Percentiles rank a stretch among this genome's conserved stretches.
Evolutionary conservation across 2,888 invertebrate genomes (phyloP).

Genomic region (Dynastes hyllus): DNA sequence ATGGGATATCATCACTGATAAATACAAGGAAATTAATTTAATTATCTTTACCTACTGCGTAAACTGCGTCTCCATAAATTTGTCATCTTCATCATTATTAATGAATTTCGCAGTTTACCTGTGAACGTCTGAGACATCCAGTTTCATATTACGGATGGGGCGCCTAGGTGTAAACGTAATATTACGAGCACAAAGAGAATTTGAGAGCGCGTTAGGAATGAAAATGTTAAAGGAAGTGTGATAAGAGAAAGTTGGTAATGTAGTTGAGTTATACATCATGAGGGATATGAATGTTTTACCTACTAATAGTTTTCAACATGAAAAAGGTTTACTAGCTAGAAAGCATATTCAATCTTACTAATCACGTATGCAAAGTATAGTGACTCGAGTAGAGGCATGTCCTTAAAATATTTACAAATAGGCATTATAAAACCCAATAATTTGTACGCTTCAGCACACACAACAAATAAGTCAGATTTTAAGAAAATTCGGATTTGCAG

Average conservation of each 20-base stretch:
- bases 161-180: neutral
- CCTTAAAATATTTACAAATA: no score
- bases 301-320: no score
- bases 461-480: no score
- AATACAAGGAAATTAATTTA: constrained; percentile 38
- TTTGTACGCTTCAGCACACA: no score
- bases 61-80: neutral
- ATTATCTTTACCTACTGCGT: constrained; percentile 13
- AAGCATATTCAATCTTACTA: no score
- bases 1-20: constrained; percentile 16
- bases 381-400: no score
- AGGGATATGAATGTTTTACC: neutral
- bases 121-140: neutral
- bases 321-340: no score
- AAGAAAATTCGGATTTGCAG: no score
- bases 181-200: constrained; percentile 13
- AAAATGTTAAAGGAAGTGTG: neutral
- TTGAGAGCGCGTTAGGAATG: neutral
- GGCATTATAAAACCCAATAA: no score
- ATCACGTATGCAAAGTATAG: no score
- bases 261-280: no score
- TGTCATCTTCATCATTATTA: constrained; percentile 25
- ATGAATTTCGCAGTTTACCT: constrained; percentile 11
- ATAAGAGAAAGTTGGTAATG: no score
- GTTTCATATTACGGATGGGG: neutral